A percentile compares a stretch with the other conserved stretches of the same genome.
These are phyloP conservation scores for Halisarca cf. caerulea DNA, from an alignment of 37 sponge, comb jelly and placozoan species.

Conservation along the genomic window DNA sequence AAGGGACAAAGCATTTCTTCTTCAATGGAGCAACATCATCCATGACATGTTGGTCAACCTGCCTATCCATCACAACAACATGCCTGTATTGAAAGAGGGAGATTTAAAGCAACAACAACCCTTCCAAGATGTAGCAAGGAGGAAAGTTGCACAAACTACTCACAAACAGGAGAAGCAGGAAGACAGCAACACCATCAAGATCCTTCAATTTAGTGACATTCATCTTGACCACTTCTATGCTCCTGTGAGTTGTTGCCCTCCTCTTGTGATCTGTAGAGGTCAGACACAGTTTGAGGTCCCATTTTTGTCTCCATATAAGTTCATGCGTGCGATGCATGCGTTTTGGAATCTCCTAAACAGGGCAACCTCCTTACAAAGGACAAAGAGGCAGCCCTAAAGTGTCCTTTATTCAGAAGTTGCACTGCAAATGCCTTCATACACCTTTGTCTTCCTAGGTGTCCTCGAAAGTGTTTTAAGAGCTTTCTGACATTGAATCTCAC, in stretches of 20 bases:
- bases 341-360: too few relatives aligned
- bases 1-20: neutral
- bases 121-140: neutral
- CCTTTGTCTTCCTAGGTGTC: neutral
- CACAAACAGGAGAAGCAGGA: neutral
- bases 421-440: too few relatives aligned
- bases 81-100: neutral
- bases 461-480: too few relatives aligned
- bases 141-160: too few relatives aligned
- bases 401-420: neutral
- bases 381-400: too few relatives aligned
- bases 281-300: too few relatives aligned
- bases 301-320: too few relatives aligned
- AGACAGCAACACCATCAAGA: conserved; percentile 23
- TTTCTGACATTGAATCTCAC: too few relatives aligned
- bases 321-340: too few relatives aligned
- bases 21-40: neutral
- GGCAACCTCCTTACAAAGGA: too few relatives aligned
- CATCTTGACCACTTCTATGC: conserved; percentile 67
- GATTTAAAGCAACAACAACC: neutral
- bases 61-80: neutral
- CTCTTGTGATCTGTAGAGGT: neutral
- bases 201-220: conserved; percentile 73
- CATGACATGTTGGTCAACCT: neutral
- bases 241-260: neutral